phyloP scores from a whole-genome alignment of 2,888 invertebrate species.

The Drosophila mayaguana region DNA sequence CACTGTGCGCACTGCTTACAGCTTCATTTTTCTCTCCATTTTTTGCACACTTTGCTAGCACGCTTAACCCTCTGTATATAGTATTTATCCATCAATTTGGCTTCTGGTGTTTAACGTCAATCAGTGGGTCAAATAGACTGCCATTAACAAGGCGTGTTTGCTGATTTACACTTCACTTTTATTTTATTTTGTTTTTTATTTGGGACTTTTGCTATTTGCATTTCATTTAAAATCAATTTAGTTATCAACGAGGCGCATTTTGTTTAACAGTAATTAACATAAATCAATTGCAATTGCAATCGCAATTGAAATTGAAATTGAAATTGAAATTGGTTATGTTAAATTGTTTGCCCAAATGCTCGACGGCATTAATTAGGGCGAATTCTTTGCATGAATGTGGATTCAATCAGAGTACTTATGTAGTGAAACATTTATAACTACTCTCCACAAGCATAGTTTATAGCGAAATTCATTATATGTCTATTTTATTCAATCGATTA shows the following conservation, averaged over 20 bases:
- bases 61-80: background rate
- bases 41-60: background rate
- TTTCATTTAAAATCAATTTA: constrained; percentile 75
- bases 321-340: constrained; percentile 37
- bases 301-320: constrained; percentile 20
- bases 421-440: background rate
- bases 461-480: background rate
- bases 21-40: background rate
- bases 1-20: background rate
- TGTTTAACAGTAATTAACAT: constrained; percentile 77
- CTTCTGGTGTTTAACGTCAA: constrained; percentile 51
- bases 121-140: constrained; percentile 55
- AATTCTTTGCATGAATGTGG: background rate
- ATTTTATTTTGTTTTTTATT: background rate
- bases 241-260: constrained; percentile 66
- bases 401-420: background rate
- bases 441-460: background rate
- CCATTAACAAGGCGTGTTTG: constrained; percentile 56
- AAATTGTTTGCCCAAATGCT: constrained; percentile 59
- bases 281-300: constrained; percentile 58
- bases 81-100: constrained; percentile 17
- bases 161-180: constrained; percentile 30
- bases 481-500: constrained; percentile 7
- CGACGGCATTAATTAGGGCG: constrained; percentile 35
- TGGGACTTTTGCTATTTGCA: constrained; percentile 53